Percentiles rank a stretch among this genome's conserved stretches.
Evolutionary conservation across 1,140 invertebrate species (phyloP).

Genomic region (Papilio polyxenes): DNA sequence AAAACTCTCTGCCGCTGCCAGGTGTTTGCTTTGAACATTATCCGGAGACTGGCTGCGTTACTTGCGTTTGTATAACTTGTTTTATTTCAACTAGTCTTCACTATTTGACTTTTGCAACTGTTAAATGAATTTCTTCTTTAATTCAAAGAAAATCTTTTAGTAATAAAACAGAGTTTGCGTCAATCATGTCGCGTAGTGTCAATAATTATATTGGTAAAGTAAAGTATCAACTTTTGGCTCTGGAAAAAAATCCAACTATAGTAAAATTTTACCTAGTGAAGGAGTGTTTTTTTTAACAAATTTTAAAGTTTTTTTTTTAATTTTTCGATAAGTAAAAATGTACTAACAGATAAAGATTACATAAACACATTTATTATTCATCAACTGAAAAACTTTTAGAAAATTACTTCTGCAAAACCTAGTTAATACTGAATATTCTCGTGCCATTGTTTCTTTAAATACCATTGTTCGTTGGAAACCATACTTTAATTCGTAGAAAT

Average conservation of each 20-base stretch:
- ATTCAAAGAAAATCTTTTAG: constrained; percentile 31
- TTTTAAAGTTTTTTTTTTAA: no score
- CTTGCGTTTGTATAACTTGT: constrained; percentile 57
- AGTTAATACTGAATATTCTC: constrained; percentile 1
- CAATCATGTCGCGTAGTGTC: no score
- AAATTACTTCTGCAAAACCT: neutral
- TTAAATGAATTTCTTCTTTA: constrained; percentile 34
- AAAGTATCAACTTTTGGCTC: no score
- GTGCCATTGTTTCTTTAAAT: neutral
- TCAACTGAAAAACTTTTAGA: neutral
- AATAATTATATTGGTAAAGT: no score
- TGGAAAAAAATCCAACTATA: no score
- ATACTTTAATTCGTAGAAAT: constrained; percentile 24
- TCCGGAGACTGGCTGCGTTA: constrained; percentile 54
- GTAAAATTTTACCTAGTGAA: no score
- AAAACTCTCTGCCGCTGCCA: constrained; percentile 61
- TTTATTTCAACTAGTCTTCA: constrained; percentile 51
- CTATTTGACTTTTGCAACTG: constrained; percentile 47
- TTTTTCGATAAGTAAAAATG: no score
- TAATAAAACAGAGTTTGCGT: no score
- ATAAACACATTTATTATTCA: neutral
- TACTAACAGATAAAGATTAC: neutral
- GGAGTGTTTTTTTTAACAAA: no score
- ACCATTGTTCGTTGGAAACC: constrained; percentile 13
- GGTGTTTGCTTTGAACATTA: constrained; percentile 68